Evolutionary conservation across 1,140 invertebrate genomes (phyloP), one percentile per base, ranked within the genome.

Genomic region (Aphidius ervi): DNA sequence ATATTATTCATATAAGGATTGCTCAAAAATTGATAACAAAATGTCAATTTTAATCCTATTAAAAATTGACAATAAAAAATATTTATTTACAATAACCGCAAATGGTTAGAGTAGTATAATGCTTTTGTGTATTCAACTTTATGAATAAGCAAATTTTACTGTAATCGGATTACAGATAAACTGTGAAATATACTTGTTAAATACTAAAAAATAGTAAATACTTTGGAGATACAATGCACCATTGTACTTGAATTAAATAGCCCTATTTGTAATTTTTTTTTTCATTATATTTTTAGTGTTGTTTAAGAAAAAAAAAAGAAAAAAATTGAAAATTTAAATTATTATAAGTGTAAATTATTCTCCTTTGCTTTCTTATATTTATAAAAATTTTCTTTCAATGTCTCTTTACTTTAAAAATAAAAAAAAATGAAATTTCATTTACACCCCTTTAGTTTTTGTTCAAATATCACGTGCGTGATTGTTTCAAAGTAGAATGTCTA

Each of bases 161-260:
- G 52, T 62, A 66, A 66, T 61, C 65, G 59, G 65, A 66, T 66
- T 66, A 62, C 41, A 57, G 23, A 53, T 62, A 59, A 63, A 59
- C 62, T 56, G 10, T 58, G 59, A 47, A 52, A 55, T 63, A 63
- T 55, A 55, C 53, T 58, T n/a, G 50, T 41, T 54, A 58, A 64
- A 64, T 64, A 64, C 60, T 60, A 31, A 31, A 31, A 31, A 31
- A 31, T 48, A 31, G 20, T 23, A 5, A 23, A 58, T 40, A 42
- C 9, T 58, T 16, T 9, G 43, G 31, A 39, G 50, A 54, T 39
- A 59, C 48, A 43, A 40, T 10, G 6, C 4, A 41, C 9, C n/a
- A n/a, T n/a, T 54, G 39, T 40, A 41, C 10, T 10, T 9, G 49
- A 23, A 40, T 40, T 42, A 16, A 41, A 16, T 54, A 40, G 9